Base-by-base conservation (phyloP, 2,113 vertebrate genomes). In the Amphilophus citrinellus region DNA sequence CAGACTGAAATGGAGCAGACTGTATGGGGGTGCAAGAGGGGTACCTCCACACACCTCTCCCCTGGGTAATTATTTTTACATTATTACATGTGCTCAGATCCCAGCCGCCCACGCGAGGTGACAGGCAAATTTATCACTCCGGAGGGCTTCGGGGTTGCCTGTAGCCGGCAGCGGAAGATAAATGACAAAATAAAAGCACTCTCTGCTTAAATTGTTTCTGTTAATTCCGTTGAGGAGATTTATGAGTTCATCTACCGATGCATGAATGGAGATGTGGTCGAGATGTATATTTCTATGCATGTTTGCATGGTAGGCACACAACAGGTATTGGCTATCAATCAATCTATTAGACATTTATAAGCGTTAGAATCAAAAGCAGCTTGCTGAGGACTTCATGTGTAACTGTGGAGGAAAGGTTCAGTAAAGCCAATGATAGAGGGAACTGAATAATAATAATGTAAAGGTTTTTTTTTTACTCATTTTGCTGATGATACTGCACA, bases 51-150 rank as follows among this genome's bases (percentile, higher is more conserved):
- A 86, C 91, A 90, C 86, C 89, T 94, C 89, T 96, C 96, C 95
- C 95, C 86, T 88, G 96, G 96, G 96, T 96, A 96, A 96, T 96
- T 96, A 96, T 96, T 96, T 95, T 95, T 96, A 96, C 95, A 96
- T 96, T 96, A 96, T 96, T 96, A 96, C 96, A 96, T 95, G 93
- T 96, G 95, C 95, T 96, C 93, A 95, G 95, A 96, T 96, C 94
- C 94, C 83, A 92, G 93, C 93, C 92, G 95, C 95, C 95, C 89
- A 92, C 88, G 86, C 84, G 65, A 95, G 95, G 93, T 96, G 96
- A 96, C 96, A 96, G 95, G 95, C 93, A 95, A 95, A 96, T 96
- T 96, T 95, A 96, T 96, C 96, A 96, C 94, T 93, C 89, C 85
- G 81, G 94, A 92, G 94, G 95, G 93, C 91, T 91, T 62, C 79